phyloP scores from a whole-genome alignment of 1,140 invertebrate species.

The Zaprionus vittiger region DNA sequence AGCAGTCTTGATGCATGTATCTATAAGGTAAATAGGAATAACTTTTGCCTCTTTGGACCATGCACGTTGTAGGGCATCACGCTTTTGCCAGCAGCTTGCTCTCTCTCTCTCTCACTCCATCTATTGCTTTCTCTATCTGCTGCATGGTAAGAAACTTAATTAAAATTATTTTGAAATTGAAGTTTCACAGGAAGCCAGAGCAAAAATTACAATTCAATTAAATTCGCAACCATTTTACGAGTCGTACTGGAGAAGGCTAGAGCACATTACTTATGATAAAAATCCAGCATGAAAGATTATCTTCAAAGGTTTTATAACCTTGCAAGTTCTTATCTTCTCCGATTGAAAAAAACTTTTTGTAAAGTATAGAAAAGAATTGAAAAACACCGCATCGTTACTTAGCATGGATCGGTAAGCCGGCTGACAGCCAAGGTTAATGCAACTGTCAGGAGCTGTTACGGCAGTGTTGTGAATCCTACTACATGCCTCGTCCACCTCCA shows the following conservation, averaged over 20 bases:
- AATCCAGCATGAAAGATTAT: too few relatives aligned
- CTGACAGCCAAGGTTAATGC: conserved; percentile 50
- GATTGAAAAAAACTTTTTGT: neutral
- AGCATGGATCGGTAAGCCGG: conserved; percentile 7
- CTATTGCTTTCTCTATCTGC: neutral
- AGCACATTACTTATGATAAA: too few relatives aligned
- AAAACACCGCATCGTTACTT: conserved; percentile 26
- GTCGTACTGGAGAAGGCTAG: too few relatives aligned
- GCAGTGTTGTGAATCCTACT: conserved; percentile 19
- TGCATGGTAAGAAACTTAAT: conserved; percentile 25
- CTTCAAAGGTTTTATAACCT: too few relatives aligned
- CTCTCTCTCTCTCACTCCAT: neutral
- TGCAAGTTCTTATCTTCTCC: too few relatives aligned
- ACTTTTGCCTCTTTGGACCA: conserved; percentile 37
- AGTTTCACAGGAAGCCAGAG: conserved; percentile 3
- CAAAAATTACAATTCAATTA: neutral
- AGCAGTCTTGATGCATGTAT: conserved; percentile 53
- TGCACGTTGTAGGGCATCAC: neutral
- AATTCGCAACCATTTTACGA: neutral
- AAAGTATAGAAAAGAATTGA: neutral
- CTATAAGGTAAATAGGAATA: conserved; percentile 57
- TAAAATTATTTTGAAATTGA: conserved; percentile 22
- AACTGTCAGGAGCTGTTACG: conserved; percentile 47
- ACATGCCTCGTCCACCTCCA: conserved; percentile 4
- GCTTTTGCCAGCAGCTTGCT: neutral